Evolutionary conservation across 2,113 vertebrate species (phyloP).

Genomic region (Chionodraco myersi): DNA sequence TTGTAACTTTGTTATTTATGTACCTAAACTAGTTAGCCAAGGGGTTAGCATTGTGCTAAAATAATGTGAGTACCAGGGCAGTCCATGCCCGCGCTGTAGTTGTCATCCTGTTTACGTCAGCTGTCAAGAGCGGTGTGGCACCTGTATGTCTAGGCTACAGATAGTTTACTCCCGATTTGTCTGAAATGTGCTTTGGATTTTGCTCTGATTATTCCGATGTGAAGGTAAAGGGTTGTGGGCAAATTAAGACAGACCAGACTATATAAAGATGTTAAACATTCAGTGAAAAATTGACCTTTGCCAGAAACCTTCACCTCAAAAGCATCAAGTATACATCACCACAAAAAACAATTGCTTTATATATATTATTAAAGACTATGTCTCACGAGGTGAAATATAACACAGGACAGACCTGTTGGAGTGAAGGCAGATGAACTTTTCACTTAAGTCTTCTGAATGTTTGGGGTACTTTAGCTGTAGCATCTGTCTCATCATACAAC

Average conservation of each 20-base stretch:
- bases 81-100: slow-evolving; percentile 23
- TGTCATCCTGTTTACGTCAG: slow-evolving; percentile 19
- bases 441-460: not conserved
- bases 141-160: not conserved
- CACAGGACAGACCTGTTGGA: not conserved
- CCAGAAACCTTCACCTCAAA: not conserved
- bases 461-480: not conserved
- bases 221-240: not conserved
- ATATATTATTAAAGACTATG: not conserved
- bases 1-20: not conserved
- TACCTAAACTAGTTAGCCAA: not conserved
- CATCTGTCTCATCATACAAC: not conserved
- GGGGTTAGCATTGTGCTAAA: slow-evolving; percentile 21
- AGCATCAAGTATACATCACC: not conserved
- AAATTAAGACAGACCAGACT: not conserved
- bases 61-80: not conserved
- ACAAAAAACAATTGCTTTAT: not conserved
- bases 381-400: not conserved
- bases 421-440: not conserved
- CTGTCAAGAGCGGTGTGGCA: slow-evolving; percentile 5
- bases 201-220: not conserved
- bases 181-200: not conserved
- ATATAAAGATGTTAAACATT: not conserved
- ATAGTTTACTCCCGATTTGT: not conserved
- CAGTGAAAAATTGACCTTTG: not conserved